phyloP scores from a whole-genome alignment of 2,797 vertebrate genomes.

The Gadopsis bispinosus region DNA sequence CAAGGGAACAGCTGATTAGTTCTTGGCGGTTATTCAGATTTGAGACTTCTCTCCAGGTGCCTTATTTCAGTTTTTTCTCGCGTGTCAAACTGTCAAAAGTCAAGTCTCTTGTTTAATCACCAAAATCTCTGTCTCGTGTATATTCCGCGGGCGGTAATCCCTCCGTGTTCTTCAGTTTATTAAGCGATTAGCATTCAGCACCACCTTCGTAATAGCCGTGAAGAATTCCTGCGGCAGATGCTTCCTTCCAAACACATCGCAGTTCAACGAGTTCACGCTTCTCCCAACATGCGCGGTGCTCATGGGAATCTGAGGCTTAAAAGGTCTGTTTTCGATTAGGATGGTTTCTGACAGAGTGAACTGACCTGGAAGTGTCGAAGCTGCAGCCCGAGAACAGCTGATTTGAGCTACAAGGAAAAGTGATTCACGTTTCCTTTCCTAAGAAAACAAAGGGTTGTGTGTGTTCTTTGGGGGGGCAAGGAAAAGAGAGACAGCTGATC shows the following conservation, averaged over 20 bases:
- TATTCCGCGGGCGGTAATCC: neutral
- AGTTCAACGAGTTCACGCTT: conserved; percentile 42
- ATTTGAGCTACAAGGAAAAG: conserved; percentile 2
- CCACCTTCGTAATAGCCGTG: neutral
- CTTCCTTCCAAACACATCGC: neutral
- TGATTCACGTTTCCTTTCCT: conserved; percentile 4
- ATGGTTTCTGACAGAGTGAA: conserved; percentile 13
- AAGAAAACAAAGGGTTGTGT: neutral
- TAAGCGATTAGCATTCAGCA: neutral
- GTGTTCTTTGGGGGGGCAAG: neutral
- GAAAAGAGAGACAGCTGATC: neutral
- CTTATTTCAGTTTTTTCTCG: neutral
- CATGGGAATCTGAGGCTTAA: conserved; percentile 14
- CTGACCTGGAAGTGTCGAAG: conserved; percentile 34
- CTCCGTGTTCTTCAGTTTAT: neutral
- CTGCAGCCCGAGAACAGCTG: conserved; percentile 17
- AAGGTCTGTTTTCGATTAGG: conserved; percentile 21
- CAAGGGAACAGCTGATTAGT: conserved; percentile 11
- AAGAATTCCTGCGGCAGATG: conserved; percentile 27
- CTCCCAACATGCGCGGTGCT: conserved; percentile 8
- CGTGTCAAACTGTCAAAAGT: neutral
- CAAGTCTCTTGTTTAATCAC: neutral
- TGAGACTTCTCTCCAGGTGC: neutral
- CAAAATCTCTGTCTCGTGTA: neutral
- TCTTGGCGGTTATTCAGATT: conserved; percentile 13